A percentile compares a stretch with the other conserved stretches of the same genome.
phyloP scores from a whole-genome alignment of 2,797 vertebrate genomes.

The Oreonectes daqikongensis region DNA sequence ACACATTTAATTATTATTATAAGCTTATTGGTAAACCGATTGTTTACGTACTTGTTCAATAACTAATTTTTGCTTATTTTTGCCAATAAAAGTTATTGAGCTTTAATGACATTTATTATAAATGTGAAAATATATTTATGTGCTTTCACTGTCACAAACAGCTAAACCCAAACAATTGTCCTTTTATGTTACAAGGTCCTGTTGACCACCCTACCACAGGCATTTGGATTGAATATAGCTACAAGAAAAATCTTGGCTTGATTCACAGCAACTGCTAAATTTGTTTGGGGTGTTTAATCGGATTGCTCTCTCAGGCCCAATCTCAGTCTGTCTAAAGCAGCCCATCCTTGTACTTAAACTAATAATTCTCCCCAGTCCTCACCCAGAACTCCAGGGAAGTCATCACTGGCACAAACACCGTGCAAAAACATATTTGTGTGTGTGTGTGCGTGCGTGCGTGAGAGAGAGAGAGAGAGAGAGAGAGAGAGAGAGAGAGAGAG shows the following conservation, averaged over 20 bases:
- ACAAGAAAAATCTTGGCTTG: constrained; percentile 18
- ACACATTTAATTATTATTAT: too few species aligned
- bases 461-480: too few species aligned
- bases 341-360: constrained; percentile 33
- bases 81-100: too few species aligned
- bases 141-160: too few species aligned
- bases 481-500: too few species aligned
- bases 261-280: constrained; percentile 20
- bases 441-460: too few species aligned
- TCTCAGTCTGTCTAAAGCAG: constrained; percentile 2
- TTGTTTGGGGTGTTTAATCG: constrained; percentile 30
- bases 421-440: not conserved
- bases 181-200: not conserved
- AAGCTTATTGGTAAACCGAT: too few species aligned
- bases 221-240: not conserved
- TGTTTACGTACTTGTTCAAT: too few species aligned
- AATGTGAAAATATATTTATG: too few species aligned
- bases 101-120: too few species aligned
- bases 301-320: constrained; percentile 31
- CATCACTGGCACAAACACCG: constrained; percentile 35
- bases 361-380: constrained; percentile 39
- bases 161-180: not conserved
- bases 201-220: not conserved
- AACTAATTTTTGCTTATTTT: too few species aligned
- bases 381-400: constrained; percentile 15